Percentiles rank a stretch among this genome's conserved stretches.
Evolutionary conservation across 2,113 vertebrate genomes (phyloP).

Genomic region (Platysteira castanea): DNA sequence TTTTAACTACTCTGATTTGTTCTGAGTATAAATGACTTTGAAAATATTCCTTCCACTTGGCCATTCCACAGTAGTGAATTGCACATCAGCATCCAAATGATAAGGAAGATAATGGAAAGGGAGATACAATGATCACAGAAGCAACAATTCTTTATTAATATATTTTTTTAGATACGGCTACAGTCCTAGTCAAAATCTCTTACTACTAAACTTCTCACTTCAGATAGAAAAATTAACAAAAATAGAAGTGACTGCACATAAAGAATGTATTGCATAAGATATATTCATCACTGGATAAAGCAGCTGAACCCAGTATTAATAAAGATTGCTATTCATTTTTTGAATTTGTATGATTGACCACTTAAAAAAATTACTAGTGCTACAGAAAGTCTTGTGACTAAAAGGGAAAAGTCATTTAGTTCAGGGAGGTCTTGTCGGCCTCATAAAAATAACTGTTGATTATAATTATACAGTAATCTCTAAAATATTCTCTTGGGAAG

Average conservation of each 20-base stretch:
- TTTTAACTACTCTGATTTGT: not conserved
- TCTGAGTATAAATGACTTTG: not conserved
- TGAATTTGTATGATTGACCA: conserved; percentile 52
- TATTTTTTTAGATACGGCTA: not conserved
- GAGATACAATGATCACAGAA: not conserved
- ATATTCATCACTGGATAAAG: not conserved
- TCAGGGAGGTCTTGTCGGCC: conserved; percentile 42
- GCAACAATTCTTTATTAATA: not conserved
- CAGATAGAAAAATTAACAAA: not conserved
- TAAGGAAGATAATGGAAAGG: not conserved
- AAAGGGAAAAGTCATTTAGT: conserved; percentile 39
- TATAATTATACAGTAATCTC: conserved; percentile 58
- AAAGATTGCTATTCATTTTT: conserved; percentile 31
- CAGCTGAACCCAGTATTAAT: not conserved
- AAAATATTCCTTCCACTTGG: not conserved
- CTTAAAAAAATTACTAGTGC: conserved; percentile 24
- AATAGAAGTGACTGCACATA: not conserved
- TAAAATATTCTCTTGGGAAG: conserved; percentile 35
- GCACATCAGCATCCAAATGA: not conserved
- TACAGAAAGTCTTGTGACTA: conserved; percentile 26
- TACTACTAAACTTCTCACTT: not conserved
- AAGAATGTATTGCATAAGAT: not conserved
- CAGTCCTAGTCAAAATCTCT: not conserved
- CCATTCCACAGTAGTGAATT: not conserved
- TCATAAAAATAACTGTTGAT: conserved; percentile 55